Evolutionary conservation across 2,113 vertebrate species (phyloP), one percentile per base, ranked within the genome.

Genomic region (Salvelinus alpinus): DNA sequence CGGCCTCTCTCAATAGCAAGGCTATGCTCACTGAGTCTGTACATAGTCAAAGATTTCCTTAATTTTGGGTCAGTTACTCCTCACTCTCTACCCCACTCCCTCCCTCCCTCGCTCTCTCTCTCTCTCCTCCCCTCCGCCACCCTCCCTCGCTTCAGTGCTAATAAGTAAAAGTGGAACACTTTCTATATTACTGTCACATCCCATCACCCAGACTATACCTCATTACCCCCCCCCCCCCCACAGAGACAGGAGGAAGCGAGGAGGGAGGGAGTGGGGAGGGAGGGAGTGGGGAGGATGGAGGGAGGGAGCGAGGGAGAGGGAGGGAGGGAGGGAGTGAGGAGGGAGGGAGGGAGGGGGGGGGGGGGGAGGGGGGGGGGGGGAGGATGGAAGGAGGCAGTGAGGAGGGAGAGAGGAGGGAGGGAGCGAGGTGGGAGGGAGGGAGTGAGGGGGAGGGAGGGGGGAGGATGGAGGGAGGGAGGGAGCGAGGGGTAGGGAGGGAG

Each of bases 141-240:
- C 38, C 34, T 70, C 66, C 22, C 64, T 62, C 20, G 70, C 76
- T 74, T 80, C 73, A 34, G 77, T 71, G 80, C 87, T 92, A 91
- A 92, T 90, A 88, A 90, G 87, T 84, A 90, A 84, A 90, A 88
- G 85, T 80, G 79, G 89, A 91, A 79, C 82, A 34, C 82, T 84
- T 80, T 82, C 85, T 91, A 78, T 80, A 89, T 89, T 80, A 72
- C 90, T 91, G 91, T 89, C 91, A 90, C 83, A 87, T 88, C 81
- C 82, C 84, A 92, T 93, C 84, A 90, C 77, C 72, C 75, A 76
- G 85, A 79, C 87, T 76, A 84, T 88, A 84, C 68, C 76, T 91
- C 85, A 89, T 74, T 83, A 81, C 60, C 75, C 78, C 76, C 77
- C 31, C 68, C 82, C 22, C 24, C 27, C 25, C 34, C 72, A 64